A percentile compares a stretch with the other conserved stretches of the same genome.
These are phyloP conservation scores for Pantherophis guttatus DNA, from an alignment of 2,113 vertebrate species.

Conservation along the genomic window DNA sequence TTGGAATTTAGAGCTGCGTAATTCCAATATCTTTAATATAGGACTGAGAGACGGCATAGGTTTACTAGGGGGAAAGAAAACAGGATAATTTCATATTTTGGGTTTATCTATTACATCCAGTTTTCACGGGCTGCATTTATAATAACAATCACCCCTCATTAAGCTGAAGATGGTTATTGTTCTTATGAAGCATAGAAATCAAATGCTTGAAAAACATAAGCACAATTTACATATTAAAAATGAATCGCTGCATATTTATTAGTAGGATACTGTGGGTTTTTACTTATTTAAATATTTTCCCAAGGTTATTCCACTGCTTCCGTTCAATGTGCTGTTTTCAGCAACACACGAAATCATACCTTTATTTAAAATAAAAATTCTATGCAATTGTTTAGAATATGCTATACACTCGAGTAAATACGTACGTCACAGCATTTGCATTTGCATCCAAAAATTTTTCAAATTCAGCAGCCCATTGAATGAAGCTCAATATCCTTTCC, in stretches of 20 bases:
- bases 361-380: not conserved
- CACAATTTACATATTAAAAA: constrained; percentile 1
- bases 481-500: not conserved
- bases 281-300: not conserved
- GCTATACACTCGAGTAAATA: not conserved
- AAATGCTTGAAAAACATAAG: constrained; percentile 1
- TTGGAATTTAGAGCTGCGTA: constrained; percentile 19
- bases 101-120: not conserved
- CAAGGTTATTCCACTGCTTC: not conserved
- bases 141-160: constrained; percentile 20
- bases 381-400: not conserved
- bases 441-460: not conserved
- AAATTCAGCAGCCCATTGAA: not conserved
- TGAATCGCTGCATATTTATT: not conserved
- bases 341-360: not conserved
- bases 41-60: not conserved
- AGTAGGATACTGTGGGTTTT: not conserved
- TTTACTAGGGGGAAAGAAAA: not conserved
- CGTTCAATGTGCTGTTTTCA: not conserved
- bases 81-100: not conserved
- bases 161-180: constrained; percentile 2
- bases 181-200: constrained; percentile 1
- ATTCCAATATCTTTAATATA: constrained; percentile 9
- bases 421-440: not conserved
- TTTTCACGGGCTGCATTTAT: constrained; percentile 31